A percentile compares a stretch with the other conserved stretches of the same genome.
Conservation (phyloP, 2,888 invertebrate genomes). For the Cryptops parisi region DNA sequence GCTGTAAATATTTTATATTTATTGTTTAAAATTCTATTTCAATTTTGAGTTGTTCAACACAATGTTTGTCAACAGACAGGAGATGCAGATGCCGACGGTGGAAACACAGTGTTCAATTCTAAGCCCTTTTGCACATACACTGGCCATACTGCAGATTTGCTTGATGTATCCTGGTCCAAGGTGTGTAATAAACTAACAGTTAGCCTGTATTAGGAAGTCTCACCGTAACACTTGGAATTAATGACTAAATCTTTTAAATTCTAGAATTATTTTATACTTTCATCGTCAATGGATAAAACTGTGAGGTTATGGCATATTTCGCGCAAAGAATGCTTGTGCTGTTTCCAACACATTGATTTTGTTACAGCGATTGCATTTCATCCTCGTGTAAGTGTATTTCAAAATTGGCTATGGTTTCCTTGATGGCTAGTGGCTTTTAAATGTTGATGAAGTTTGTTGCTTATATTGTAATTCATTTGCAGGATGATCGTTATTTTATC, state of each 20-base stretch:
- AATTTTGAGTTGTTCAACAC: not conserved
- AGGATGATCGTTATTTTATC: constrained; percentile 66
- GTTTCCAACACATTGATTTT: constrained; percentile 98
- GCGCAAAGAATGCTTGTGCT: constrained; percentile 90
- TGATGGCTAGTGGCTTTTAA: not conserved
- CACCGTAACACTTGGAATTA: no score
- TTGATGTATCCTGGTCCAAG: constrained; percentile 98
- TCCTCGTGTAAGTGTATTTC: constrained; percentile 46
- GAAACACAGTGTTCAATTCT: constrained; percentile 56
- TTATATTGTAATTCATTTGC: constrained; percentile 19
- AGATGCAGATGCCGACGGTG: constrained; percentile 36
- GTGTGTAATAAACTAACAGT: constrained; percentile 27
- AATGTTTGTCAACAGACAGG: not conserved
- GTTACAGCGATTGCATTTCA: constrained; percentile 98
- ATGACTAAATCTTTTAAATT: constrained; percentile 23
- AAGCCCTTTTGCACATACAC: constrained; percentile 82
- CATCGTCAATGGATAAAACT: constrained; percentile 97
- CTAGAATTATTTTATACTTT: constrained; percentile 85
- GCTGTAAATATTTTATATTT: constrained; percentile 12
- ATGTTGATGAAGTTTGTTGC: not conserved
- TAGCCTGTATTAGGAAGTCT: no score
- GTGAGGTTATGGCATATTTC: constrained; percentile 97
- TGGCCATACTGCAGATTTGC: constrained; percentile 88
- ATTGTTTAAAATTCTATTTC: not conserved
- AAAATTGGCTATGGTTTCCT: not conserved